Percentiles rank a stretch among this genome's conserved stretches.
phyloP scores from a whole-genome alignment of 2,113 vertebrate genomes.

The Etheostoma cragini region DNA sequence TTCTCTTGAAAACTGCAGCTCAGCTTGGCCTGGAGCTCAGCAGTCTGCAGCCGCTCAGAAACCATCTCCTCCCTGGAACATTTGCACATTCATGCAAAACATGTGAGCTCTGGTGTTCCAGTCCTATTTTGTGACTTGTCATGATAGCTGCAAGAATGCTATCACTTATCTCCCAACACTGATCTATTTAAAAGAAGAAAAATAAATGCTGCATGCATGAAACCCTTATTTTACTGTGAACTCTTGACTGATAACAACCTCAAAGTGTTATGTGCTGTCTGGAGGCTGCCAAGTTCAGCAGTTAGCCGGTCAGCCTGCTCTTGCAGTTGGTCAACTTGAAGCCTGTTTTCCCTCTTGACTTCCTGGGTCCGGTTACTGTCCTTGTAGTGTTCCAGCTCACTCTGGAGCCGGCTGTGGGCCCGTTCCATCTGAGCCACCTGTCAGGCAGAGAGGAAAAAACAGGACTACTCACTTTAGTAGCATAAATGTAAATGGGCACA shows the following conservation, averaged over 20 bases:
- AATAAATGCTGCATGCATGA: not conserved
- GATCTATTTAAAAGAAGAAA: not conserved
- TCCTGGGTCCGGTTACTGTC: constrained; percentile 60
- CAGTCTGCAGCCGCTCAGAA: constrained; percentile 75
- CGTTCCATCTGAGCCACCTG: constrained; percentile 84
- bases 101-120: not conserved
- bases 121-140: not conserved
- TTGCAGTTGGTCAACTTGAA: constrained; percentile 78
- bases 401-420: constrained; percentile 72
- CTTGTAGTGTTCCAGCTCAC: constrained; percentile 66
- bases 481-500: not conserved
- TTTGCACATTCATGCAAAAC: constrained; percentile 42
- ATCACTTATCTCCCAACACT: constrained; percentile 16
- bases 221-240: not conserved
- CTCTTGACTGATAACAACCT: constrained; percentile 74
- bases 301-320: constrained; percentile 72
- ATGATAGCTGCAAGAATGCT: not conserved
- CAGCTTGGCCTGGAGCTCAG: constrained; percentile 84
- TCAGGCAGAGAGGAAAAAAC: not conserved
- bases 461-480: not conserved
- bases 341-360: constrained; percentile 65
- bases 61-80: constrained; percentile 76
- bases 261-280: constrained; percentile 79
- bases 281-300: constrained; percentile 79
- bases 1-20: constrained; percentile 81